These are phyloP conservation scores for Hepsetus odoe DNA, from an alignment of 2,113 vertebrate genomes.

Conservation along the genomic window DNA sequence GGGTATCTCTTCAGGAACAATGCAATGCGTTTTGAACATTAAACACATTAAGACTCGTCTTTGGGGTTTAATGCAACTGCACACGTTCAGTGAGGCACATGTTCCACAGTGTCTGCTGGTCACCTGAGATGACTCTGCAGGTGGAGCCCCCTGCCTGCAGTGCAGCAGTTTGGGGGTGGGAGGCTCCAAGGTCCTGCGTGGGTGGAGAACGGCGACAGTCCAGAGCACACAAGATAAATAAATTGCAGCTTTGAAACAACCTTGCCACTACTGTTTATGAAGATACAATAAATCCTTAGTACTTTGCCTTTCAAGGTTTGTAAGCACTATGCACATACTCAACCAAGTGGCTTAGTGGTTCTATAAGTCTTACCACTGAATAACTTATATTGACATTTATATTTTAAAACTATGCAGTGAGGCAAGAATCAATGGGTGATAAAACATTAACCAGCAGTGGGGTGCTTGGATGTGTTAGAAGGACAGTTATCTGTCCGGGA, in stretches of 20 bases:
- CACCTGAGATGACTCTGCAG: slow-evolving; percentile 30
- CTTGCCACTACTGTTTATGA: slow-evolving; percentile 29
- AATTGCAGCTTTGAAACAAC: slow-evolving; percentile 37
- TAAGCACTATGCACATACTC: neutral
- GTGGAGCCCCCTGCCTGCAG: slow-evolving; percentile 29
- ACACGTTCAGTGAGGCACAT: neutral
- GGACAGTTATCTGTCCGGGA: slow-evolving; percentile 42
- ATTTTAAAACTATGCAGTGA: slow-evolving; percentile 50
- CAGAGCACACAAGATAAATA: slow-evolving; percentile 49
- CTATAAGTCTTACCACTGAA: neutral
- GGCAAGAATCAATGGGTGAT: slow-evolving; percentile 57
- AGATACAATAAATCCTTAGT: slow-evolving; percentile 33
- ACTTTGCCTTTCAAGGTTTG: slow-evolving; percentile 7
- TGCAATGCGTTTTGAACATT: too few relatives aligned
- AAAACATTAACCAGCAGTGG: slow-evolving; percentile 63
- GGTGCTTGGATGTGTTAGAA: slow-evolving; percentile 37
- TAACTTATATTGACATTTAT: slow-evolving; percentile 50
- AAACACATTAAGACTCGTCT: too few relatives aligned
- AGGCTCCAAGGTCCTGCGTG: slow-evolving; percentile 57
- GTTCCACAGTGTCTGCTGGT: neutral
- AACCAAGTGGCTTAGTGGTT: neutral
- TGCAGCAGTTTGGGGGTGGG: slow-evolving; percentile 36
- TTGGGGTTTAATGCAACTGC: neutral
- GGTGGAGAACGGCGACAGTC: slow-evolving; percentile 45
- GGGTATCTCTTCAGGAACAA: too few relatives aligned